Conservation (phyloP, 2,113 vertebrate species). For the Irena cyanogastra region DNA sequence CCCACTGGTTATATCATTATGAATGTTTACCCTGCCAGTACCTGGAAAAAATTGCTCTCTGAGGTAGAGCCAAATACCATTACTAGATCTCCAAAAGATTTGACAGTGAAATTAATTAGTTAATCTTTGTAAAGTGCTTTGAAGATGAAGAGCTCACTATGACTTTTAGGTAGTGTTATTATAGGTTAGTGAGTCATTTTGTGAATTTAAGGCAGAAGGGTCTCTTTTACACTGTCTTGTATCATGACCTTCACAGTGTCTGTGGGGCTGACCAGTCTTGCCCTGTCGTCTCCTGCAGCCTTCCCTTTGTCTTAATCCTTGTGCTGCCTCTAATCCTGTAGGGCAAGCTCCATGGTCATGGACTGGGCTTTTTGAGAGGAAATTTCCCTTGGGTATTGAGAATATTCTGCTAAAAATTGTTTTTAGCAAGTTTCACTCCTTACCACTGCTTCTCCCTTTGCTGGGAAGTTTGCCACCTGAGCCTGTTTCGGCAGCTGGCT, state of each 20-base stretch:
- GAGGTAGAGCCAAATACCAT: slow-evolving; percentile 72
- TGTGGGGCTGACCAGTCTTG: neutral
- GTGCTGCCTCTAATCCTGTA: neutral
- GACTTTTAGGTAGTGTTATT: slow-evolving; percentile 71
- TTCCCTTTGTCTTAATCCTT: neutral
- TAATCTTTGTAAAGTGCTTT: slow-evolving; percentile 71
- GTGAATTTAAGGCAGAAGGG: slow-evolving; percentile 49
- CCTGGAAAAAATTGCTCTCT: slow-evolving; percentile 70
- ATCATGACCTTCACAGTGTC: neutral
- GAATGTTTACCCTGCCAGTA: slow-evolving; percentile 69
- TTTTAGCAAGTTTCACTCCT: neutral
- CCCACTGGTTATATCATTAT: slow-evolving; percentile 69
- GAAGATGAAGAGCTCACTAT: slow-evolving; percentile 67
- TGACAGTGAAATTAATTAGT: slow-evolving; percentile 75
- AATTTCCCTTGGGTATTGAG: neutral
- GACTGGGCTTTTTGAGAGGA: neutral
- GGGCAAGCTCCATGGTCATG: neutral
- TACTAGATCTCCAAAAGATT: slow-evolving; percentile 71
- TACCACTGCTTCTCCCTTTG: neutral
- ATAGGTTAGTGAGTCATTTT: slow-evolving; percentile 69
- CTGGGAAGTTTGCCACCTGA: neutral
- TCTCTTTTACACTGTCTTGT: neutral
- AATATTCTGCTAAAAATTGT: neutral
- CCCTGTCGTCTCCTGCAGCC: neutral
- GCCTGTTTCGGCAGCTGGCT: neutral